Conservation (phyloP, 2,888 invertebrate species). For the Hofmannophila pseudospretella region DNA sequence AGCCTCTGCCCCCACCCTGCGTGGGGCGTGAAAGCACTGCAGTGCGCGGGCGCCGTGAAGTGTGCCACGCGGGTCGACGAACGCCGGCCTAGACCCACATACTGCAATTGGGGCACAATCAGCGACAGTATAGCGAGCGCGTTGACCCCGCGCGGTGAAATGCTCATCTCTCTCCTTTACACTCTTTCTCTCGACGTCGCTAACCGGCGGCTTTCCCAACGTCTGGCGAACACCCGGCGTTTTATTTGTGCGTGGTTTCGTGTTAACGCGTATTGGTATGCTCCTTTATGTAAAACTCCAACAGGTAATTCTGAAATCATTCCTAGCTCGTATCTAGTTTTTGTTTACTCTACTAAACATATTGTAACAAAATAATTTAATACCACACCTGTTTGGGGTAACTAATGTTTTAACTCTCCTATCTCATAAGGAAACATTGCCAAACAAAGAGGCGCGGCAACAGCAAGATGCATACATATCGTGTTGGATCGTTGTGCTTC, state of each 20-base stretch:
- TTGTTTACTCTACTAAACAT: too few relatives aligned
- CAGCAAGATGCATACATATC: too few relatives aligned
- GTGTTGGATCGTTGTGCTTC: conserved; percentile 40
- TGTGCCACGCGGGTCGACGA: conserved; percentile 75
- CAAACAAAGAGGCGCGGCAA: too few relatives aligned
- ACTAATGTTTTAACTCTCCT: too few relatives aligned
- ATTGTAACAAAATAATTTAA: too few relatives aligned
- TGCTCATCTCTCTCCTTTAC: conserved; percentile 72
- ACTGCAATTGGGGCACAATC: conserved; percentile 75
- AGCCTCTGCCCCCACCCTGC: conserved; percentile 40
- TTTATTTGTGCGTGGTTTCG: conserved; percentile 18
- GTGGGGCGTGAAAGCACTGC: conserved; percentile 68
- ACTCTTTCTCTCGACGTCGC: conserved; percentile 70
- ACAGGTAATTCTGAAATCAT: too few relatives aligned
- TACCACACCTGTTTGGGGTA: too few relatives aligned
- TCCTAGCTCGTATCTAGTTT: too few relatives aligned
- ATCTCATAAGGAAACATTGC: too few relatives aligned
- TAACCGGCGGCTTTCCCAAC: conserved; percentile 59
- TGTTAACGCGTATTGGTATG: too few relatives aligned
- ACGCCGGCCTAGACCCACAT: conserved; percentile 79
- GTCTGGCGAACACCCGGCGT: conserved; percentile 20
- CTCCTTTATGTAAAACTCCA: conserved; percentile 2
- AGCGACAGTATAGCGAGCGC: conserved; percentile 74
- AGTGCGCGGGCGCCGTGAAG: conserved; percentile 66
- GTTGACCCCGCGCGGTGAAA: conserved; percentile 75